Percentiles rank a stretch among this genome's conserved stretches.
Conservation (phyloP, 2,797 vertebrate genomes). For the Sarcoramphus papa region DNA sequence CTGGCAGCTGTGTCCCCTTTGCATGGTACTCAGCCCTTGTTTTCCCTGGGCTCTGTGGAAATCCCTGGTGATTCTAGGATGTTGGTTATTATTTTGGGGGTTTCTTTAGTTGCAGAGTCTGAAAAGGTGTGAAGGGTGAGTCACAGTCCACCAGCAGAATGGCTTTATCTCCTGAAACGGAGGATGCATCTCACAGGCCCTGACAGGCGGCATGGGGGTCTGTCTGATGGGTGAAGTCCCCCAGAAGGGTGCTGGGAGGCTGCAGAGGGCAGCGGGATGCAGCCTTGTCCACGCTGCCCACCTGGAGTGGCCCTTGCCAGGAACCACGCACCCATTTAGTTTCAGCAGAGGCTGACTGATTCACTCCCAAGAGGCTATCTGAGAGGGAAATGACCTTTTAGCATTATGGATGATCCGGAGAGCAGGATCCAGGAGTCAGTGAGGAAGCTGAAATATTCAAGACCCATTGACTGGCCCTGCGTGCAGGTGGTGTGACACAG, state of each 20-base stretch:
- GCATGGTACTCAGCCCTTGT: accelerated
- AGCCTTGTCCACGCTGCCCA: background rate
- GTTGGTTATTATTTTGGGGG: background rate
- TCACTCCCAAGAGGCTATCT: background rate
- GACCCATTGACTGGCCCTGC: background rate
- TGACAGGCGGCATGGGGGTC: background rate
- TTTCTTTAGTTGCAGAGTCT: background rate
- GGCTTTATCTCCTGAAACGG: background rate
- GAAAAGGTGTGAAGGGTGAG: background rate
- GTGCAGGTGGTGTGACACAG: background rate
- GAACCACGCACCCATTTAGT: accelerated
- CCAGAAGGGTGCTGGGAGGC: background rate
- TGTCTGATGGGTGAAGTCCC: background rate
- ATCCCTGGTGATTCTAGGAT: background rate
- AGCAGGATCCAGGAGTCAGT: background rate
- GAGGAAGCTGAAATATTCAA: background rate
- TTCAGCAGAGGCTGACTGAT: background rate
- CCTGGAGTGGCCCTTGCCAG: background rate
- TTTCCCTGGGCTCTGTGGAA: background rate
- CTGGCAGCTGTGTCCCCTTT: background rate
- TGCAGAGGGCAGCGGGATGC: background rate
- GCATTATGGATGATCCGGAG: background rate
- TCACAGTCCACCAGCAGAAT: background rate
- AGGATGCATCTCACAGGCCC: background rate
- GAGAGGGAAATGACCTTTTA: background rate